A percentile compares a stretch with the other conserved stretches of the same genome.
These are phyloP conservation scores for Agrilus cyanescens DNA, from an alignment of 2,888 invertebrate species.

Conservation along the genomic window DNA sequence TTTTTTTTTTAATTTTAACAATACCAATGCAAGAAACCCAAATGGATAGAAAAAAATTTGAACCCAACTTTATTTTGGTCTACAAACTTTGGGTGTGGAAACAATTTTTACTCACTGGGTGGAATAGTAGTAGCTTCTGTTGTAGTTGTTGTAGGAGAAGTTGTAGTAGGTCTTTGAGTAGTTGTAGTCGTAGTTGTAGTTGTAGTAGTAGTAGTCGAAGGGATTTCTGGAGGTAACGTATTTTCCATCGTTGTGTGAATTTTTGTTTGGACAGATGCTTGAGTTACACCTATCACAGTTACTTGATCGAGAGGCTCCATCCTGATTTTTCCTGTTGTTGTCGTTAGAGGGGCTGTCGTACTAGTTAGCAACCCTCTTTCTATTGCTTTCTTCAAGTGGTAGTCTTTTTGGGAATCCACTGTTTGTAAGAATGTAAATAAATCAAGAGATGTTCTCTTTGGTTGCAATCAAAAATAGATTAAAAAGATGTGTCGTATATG, in stretches of 20 bases:
- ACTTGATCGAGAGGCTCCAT: constrained; percentile 20
- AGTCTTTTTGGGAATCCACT: constrained; percentile 86
- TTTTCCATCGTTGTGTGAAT: constrained; percentile 39
- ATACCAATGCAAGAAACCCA: too few relatives aligned
- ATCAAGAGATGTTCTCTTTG: too few relatives aligned
- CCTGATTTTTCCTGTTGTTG: constrained; percentile 13
- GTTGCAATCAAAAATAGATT: too few relatives aligned
- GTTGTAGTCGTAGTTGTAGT: constrained; percentile 34
- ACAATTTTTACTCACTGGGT: constrained; percentile 38
- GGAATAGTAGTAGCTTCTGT: constrained; percentile 45
- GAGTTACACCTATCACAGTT: constrained; percentile 28
- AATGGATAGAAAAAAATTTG: too few relatives aligned
- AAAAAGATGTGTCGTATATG: too few relatives aligned
- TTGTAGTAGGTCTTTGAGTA: constrained; percentile 38
- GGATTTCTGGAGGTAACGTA: constrained; percentile 31
- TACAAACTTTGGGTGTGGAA: neutral
- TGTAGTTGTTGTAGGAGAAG: constrained; percentile 46
- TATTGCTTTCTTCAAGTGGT: constrained; percentile 52
- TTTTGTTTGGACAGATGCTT: constrained; percentile 28
- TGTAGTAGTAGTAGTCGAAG: constrained; percentile 31
- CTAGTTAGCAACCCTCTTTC: constrained; percentile 40
- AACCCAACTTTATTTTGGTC: neutral
- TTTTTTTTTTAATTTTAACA: too few relatives aligned
- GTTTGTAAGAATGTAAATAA: constrained; percentile 15
- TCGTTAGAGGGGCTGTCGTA: constrained; percentile 34